These are phyloP conservation scores for Cichladusa arquata DNA, from an alignment of 2,113 vertebrate genomes.

Conservation along the genomic window DNA sequence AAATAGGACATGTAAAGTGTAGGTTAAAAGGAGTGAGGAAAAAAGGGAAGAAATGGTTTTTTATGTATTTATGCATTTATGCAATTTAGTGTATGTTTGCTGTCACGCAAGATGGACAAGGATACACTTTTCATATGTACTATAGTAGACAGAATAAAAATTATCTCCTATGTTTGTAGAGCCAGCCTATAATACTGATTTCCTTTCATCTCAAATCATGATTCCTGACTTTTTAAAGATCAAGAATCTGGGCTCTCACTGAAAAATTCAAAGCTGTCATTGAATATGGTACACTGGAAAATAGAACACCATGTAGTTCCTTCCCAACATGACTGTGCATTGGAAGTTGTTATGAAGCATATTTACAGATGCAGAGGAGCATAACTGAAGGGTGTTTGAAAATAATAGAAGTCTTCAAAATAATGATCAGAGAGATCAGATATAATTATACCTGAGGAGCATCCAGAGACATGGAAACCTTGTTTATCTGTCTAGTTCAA, in stretches of 20 bases:
- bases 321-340: neutral
- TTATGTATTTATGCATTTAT: neutral
- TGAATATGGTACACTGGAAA: neutral
- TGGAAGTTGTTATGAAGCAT: neutral
- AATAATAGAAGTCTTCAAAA: neutral
- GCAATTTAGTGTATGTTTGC: neutral
- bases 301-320: neutral
- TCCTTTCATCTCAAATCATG: neutral
- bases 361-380: neutral
- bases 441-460: neutral
- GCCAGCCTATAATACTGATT: neutral
- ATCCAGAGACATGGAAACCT: neutral
- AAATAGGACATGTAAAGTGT: neutral
- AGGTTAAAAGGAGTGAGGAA: neutral
- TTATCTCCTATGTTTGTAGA: neutral
- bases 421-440: neutral
- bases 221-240: neutral
- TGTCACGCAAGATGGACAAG: neutral
- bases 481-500: neutral
- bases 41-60: neutral
- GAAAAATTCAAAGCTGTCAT: neutral
- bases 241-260: neutral
- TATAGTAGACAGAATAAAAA: neutral
- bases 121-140: neutral
- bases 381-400: neutral